Base-by-base conservation (phyloP, 2,797 vertebrate species). In the Pangasius krempfi region DNA sequence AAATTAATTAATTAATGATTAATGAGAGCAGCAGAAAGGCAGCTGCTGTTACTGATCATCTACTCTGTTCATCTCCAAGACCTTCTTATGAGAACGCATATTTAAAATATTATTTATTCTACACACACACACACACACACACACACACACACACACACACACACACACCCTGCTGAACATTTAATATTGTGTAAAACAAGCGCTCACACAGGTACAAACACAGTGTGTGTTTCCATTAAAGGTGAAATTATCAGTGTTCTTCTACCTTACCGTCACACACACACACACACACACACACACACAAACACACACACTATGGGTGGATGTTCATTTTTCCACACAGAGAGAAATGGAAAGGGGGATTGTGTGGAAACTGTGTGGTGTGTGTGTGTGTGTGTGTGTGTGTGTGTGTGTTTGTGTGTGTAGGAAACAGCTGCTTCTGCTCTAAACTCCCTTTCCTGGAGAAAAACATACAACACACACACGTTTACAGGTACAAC, bases 371-470 rank as follows among this genome's bases (percentile, higher is more conserved):
- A 89, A 90, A 91, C 16, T 84, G 86, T 80, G 78, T 54, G 78
- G 78, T 52, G 70, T 47, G 70, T 87, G 81, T 37, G 78, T 89
- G 88, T 90, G 88, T 40, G 88, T 86, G 70, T 66, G 66, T n/a
- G 52, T 56, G 54, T 86, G 78, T 52, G 70, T 47, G 70, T 44
- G 75, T 86, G 81, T 40, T 78, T 89, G 88, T 25, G 88, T 87
- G 54, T 50, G 88, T 75, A 90, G 91, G 92, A 93, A 91, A 88
- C 91, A 92, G 91, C 87, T 91, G 90, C 66, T 62, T 50, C 62
- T 79, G 64, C 84, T 78, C 8, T 47, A 79, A 22, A 56, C 78
- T 87, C 44, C 88, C 52, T 86, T 89, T 93, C 86, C 81, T 88
- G 79, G 5, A 33, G 22, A 86, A 33, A 85, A 76, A 58, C 12